phyloP scores from a whole-genome alignment of 2,113 vertebrate genomes.

The Amazona vittata region DNA sequence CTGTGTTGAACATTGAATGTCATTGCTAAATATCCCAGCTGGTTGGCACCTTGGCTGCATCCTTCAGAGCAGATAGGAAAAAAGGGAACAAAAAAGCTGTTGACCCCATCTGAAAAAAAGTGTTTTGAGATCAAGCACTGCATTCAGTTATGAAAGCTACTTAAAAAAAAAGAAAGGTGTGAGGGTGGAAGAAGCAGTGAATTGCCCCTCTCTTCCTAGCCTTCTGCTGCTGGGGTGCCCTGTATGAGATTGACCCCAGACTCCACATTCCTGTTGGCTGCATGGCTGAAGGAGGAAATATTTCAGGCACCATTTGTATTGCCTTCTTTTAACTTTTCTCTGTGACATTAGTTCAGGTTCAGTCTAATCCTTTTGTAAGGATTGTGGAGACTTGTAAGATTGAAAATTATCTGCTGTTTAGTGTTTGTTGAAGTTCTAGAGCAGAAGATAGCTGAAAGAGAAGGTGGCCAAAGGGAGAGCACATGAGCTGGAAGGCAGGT shows the following conservation, averaged over 20 bases:
- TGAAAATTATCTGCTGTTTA: neutral
- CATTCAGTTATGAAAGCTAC: neutral
- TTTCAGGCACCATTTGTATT: fast-evolving
- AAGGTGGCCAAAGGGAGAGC: neutral
- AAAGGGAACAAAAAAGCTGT: neutral
- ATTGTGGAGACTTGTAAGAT: neutral
- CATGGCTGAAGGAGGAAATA: neutral
- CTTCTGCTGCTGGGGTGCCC: neutral
- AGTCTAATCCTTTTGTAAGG: neutral
- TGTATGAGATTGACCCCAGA: neutral
- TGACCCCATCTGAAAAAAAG: neutral
- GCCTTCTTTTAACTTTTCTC: neutral
- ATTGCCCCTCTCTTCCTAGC: neutral
- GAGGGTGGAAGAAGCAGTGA: neutral
- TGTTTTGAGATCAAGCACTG: neutral
- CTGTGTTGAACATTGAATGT: fast-evolving
- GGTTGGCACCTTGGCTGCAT: neutral
- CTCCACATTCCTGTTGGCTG: neutral
- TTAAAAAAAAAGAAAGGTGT: neutral
- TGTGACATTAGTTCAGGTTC: neutral
- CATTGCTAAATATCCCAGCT: neutral
- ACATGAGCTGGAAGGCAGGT: neutral
- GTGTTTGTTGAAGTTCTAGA: neutral
- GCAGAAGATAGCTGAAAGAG: neutral
- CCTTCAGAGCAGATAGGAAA: too few relatives aligned